Percentiles rank a stretch among this genome's conserved stretches.
phyloP scores from a whole-genome alignment of 2,888 invertebrate species.

The Frankliniella intonsa region DNA sequence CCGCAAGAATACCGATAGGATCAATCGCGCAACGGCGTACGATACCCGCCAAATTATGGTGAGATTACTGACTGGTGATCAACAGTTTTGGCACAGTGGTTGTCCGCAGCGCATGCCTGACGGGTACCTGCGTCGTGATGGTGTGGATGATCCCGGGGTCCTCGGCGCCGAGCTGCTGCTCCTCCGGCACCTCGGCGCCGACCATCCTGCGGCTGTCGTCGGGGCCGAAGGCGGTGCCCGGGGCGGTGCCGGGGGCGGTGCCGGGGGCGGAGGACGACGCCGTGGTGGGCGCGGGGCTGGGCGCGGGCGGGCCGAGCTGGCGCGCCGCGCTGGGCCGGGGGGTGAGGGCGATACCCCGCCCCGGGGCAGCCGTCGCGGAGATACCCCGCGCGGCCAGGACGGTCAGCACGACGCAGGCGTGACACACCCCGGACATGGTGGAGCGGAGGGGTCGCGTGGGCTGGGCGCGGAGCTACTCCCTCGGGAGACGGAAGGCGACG shows the following conservation, averaged over 20 bases:
- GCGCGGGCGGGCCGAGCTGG: neutral
- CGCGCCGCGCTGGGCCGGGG: neutral
- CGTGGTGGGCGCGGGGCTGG: neutral
- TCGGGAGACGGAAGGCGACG: neutral
- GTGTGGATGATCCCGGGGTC: neutral
- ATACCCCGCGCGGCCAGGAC: neutral
- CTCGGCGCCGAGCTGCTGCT: neutral
- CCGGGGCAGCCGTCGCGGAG: neutral
- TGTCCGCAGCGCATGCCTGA: too few relatives aligned
- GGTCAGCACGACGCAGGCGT: neutral
- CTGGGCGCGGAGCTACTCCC: neutral
- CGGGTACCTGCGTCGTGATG: neutral
- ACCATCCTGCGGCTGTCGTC: neutral
- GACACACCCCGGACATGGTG: neutral
- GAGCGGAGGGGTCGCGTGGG: neutral
- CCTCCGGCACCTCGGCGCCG: neutral
- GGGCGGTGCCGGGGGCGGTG: neutral
- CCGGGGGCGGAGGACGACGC: neutral
- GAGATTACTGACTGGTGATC: too few relatives aligned
- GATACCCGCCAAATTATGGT: too few relatives aligned
- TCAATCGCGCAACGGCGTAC: too few relatives aligned
- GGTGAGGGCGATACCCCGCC: neutral
- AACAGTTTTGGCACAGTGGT: too few relatives aligned
- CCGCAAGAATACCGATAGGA: too few relatives aligned
- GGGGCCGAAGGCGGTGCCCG: neutral